phyloP scores from a whole-genome alignment of 2,113 vertebrate species.

The Peucedramus taeniatus region DNA sequence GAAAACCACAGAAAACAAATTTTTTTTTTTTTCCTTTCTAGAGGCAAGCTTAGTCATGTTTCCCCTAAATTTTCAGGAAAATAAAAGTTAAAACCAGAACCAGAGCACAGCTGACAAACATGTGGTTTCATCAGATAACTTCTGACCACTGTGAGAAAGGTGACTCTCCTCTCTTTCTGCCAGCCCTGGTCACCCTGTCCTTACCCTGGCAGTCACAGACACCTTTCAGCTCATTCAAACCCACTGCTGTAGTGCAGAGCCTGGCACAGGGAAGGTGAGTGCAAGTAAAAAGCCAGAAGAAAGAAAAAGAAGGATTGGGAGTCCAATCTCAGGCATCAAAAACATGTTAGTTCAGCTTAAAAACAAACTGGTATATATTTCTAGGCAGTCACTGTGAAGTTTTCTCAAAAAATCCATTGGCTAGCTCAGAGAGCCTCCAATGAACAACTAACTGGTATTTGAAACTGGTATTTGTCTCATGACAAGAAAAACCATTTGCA shows the following conservation, averaged over 20 bases:
- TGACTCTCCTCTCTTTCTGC: not conserved
- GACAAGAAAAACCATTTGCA: not conserved
- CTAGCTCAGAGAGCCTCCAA: not conserved
- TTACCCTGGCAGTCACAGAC: not conserved
- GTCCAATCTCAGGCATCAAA: not conserved
- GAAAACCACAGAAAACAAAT: not conserved
- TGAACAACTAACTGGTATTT: fast-evolving
- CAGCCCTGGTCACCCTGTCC: not conserved
- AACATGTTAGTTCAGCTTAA: not conserved
- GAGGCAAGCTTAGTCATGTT: not conserved
- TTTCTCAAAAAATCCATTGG: not conserved
- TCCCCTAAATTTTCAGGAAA: not conserved
- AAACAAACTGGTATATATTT: not conserved
- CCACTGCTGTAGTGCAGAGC: not conserved
- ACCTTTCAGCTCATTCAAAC: not conserved
- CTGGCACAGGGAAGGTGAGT: fast-evolving
- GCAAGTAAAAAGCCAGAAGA: not conserved
- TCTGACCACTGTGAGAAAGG: too few species aligned
- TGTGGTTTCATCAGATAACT: not conserved
- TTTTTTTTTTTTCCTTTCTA: too few species aligned
- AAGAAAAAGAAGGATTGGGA: not conserved
- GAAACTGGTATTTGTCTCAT: not conserved
- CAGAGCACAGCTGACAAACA: not conserved
- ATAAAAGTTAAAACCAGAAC: not conserved
- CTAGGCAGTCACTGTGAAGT: not conserved